Base-by-base conservation (phyloP, 2,113 vertebrate genomes). In the Leptobrachium ailaonicum region DNA sequence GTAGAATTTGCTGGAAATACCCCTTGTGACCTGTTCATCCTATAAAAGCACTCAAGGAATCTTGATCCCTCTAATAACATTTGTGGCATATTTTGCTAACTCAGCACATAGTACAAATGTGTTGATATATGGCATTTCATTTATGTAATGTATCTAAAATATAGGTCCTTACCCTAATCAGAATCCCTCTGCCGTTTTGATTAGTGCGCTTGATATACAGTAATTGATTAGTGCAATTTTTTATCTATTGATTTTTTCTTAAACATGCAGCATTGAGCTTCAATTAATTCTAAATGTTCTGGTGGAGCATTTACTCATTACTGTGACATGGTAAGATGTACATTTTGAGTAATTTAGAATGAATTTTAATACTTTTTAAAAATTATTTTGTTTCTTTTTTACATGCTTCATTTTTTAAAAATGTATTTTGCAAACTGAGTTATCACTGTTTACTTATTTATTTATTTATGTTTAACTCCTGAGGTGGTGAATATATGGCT, bases 211-310 rank as follows among this genome's bases (percentile, higher is more conserved):
- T 79, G 45, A 84, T 79, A 75, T 6, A 64, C 0, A 6, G 73
- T 0, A 1, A 2, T 84, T 85, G 40, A 62, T 87, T 84, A 85
- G 71, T 54, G n/a, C 82, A 84, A 81, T 79, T 7, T 20, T 87
- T 84, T 83, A 6, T 75, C 84, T 86, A 67, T 13, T 71, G 56
- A 75, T 88, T 77, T 82, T 7, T n/a, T 58, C 84, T 80, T 83
- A 50, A 70, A 66, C 76, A n/a, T 71, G 56, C 79, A 82, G 82
- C 83, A 60, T 82, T 84, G 66, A 32, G 14, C 67, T 82, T 84
- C 72, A 74, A 8, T 79, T 82, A 42, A 42, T 82, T 82, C 44
- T n/a, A 82, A 85, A 50, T 53, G 60, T 73, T 79, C 20, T 73
- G 11, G 20, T 75, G 10, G 20, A 67, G 67, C 7, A 76, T 69